Conservation (phyloP, 2,888 invertebrate genomes). For the Cremastobaeus sp. region DNA sequence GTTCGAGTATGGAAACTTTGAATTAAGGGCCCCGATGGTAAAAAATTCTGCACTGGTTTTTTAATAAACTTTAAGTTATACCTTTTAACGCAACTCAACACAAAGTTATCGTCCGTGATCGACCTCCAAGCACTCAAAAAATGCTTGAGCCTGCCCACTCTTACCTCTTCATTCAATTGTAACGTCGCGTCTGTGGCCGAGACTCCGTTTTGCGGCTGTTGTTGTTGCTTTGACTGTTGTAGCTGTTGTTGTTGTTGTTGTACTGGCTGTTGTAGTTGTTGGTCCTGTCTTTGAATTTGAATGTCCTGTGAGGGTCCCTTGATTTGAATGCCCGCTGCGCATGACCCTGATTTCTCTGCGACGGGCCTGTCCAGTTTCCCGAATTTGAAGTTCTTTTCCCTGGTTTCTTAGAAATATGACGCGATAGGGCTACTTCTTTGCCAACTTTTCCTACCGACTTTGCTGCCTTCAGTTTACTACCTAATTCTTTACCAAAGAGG, state of each 20-base stretch:
- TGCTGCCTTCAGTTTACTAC: conserved; percentile 3
- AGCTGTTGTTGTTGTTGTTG: too few relatives aligned
- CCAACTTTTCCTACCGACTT: conserved; percentile 6
- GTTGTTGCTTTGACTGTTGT: too few relatives aligned
- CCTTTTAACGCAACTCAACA: too few relatives aligned
- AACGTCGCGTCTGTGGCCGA: not conserved
- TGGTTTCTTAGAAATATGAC: not conserved
- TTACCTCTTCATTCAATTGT: not conserved
- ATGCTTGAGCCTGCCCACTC: not conserved
- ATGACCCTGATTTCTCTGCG: not conserved
- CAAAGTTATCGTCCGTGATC: too few relatives aligned
- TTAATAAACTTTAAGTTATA: too few relatives aligned
- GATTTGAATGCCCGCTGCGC: conserved; percentile 7
- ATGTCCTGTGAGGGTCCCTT: not conserved
- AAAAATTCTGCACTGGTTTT: too few relatives aligned
- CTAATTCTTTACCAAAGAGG: not conserved
- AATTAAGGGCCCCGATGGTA: not conserved
- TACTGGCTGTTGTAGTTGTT: too few relatives aligned
- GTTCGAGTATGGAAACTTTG: not conserved
- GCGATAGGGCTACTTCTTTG: not conserved
- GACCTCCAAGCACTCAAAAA: too few relatives aligned
- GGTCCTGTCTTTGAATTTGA: not conserved
- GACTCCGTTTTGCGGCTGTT: too few relatives aligned
- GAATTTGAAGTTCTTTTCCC: not conserved
- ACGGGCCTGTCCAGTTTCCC: conserved; percentile 14